phyloP scores from a whole-genome alignment of 2,888 invertebrate species.

The Slavum lentiscoides region DNA sequence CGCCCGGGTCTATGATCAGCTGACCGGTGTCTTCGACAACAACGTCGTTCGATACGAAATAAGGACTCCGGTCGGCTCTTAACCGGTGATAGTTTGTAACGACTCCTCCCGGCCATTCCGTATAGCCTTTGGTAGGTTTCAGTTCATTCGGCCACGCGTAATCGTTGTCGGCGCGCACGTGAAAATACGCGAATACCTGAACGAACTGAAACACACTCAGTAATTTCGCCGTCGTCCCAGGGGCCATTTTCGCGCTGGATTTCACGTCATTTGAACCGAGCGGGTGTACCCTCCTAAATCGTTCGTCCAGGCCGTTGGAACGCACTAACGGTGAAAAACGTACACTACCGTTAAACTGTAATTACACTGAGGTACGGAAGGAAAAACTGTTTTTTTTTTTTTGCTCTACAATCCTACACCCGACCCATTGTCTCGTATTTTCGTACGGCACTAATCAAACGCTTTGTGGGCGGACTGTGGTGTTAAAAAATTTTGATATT shows the following conservation, averaged over 20 bases:
- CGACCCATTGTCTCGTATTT: conserved; percentile 27
- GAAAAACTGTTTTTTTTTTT: no score
- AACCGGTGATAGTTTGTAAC: conserved; percentile 66
- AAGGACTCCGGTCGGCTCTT: conserved; percentile 70
- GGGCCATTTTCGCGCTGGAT: conserved; percentile 11
- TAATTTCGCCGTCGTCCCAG: not conserved
- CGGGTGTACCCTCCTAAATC: not conserved
- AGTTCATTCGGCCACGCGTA: conserved; percentile 34
- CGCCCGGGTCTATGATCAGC: conserved; percentile 86
- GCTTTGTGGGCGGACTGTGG: not conserved
- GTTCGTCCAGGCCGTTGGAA: not conserved
- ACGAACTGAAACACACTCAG: conserved; percentile 25
- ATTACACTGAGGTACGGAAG: not conserved
- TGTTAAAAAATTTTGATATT: conserved; percentile 17
- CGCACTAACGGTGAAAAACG: not conserved
- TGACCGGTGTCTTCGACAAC: conserved; percentile 77
- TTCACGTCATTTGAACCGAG: conserved; percentile 26
- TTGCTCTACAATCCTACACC: conserved; percentile 27
- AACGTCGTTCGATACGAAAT: conserved; percentile 77
- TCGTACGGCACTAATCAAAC: conserved; percentile 35
- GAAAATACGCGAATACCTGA: not conserved
- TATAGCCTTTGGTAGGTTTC: conserved; percentile 34
- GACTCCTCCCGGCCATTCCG: conserved; percentile 62
- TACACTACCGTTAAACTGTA: not conserved
- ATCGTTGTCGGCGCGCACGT: not conserved